Base-by-base conservation (phyloP, 2,797 vertebrate species). In the Numenius phaeopus region DNA sequence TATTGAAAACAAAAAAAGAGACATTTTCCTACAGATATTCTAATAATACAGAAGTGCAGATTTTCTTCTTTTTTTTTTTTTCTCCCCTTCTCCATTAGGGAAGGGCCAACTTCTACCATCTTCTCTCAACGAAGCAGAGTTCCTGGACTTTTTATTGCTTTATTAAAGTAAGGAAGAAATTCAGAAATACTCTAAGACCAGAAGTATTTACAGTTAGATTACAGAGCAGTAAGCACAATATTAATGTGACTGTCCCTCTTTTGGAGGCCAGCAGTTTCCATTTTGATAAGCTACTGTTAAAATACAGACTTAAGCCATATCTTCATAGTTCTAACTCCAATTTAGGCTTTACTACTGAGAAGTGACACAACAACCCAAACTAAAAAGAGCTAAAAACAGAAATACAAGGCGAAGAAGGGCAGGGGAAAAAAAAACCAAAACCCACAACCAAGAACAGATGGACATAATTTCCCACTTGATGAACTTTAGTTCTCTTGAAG, bases 1-100 rank as follows among this genome's bases (percentile, higher is more conserved):
- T 98, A 64, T 40, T n/a, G 62, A 62, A 91, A 94, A 95, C 17
- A 95, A 64, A 64, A 61, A 57, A 80, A 6, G 23, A 77, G 40
- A 87, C 24, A 27, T 71, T 84, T 59, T 54, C 32, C 32, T 89
- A 70, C 44, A 86, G 54, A 49, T 62, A 52, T 37, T 78, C 19
- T 26, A 87, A 1, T 37, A 69, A 65, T 23, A 93, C 9, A 12
- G 2, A 80, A 39, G 18, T 26, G 8, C 22, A 72, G 2, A 5
- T 32, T 70, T 44, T 42, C 39, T 11, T 52, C 34, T 37, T 37
- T 37, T 10, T 27, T 58, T 49, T 39, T 9, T 54, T 11, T 32
- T 46, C 19, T 30, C 14, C 24, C 3, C 16, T 5, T 15, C 18
- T 15, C 47, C 14, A n/a, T 34, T n/a, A 73, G 29, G 37, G 13